Conservation (phyloP, 1,140 invertebrate genomes). For the Paracyclopina nana region DNA sequence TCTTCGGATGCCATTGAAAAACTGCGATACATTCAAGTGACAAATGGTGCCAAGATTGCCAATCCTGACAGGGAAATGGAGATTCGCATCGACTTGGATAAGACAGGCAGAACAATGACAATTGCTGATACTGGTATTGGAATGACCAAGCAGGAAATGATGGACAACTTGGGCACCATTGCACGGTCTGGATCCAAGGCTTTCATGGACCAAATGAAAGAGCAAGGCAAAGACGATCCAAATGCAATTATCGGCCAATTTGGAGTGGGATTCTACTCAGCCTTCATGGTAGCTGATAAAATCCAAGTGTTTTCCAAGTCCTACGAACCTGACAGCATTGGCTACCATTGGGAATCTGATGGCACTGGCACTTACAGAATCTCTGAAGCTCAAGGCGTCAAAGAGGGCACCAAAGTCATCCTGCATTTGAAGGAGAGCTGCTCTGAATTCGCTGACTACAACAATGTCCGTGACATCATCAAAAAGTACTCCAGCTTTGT, state of each 20-base stretch:
- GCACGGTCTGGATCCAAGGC: slow-evolving; percentile 85
- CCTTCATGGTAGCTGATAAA: slow-evolving; percentile 87
- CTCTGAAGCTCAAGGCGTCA: slow-evolving; percentile 54
- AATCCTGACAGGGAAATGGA: slow-evolving; percentile 37
- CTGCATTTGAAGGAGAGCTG: slow-evolving; percentile 67
- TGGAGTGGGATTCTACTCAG: slow-evolving; percentile 93
- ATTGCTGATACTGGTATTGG: slow-evolving; percentile 85
- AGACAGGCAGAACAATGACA: slow-evolving; percentile 56
- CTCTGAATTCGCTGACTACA: slow-evolving; percentile 46
- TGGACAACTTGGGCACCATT: slow-evolving; percentile 80
- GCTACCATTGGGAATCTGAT: slow-evolving; percentile 68
- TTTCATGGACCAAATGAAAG: slow-evolving; percentile 20
- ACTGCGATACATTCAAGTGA: slow-evolving; percentile 39
- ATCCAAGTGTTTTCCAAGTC: slow-evolving; percentile 71
- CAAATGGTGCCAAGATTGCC: slow-evolving; percentile 21
- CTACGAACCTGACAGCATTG: slow-evolving; percentile 35
- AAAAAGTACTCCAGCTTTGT: slow-evolving; percentile 96
- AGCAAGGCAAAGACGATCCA: slow-evolving; percentile 24
- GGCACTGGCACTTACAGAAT: slow-evolving; percentile 74
- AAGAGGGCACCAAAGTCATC: slow-evolving; percentile 79
- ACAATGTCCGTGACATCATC: slow-evolving; percentile 45
- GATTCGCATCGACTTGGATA: slow-evolving; percentile 74
- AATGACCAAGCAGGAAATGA: slow-evolving; percentile 77
- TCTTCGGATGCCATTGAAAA: slow-evolving; percentile 92
- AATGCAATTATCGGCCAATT: slow-evolving; percentile 85